Base-by-base conservation (phyloP, 2,797 vertebrate genomes). In the Atherinosoma microstoma region DNA sequence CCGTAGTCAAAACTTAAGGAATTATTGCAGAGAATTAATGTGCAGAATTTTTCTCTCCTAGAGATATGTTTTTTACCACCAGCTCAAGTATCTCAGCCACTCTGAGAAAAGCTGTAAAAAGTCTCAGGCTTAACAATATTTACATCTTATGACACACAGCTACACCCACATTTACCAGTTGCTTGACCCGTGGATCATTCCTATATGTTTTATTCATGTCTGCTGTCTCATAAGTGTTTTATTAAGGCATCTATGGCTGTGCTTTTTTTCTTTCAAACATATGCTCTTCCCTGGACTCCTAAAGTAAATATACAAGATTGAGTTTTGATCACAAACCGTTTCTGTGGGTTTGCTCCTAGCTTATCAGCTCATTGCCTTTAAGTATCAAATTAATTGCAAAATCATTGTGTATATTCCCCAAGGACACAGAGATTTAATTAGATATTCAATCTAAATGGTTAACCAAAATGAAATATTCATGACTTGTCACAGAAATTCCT, bases 311-410 rank as follows among this genome's bases (percentile, higher is more conserved):
- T 54, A 74, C 29, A 71, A 67, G 24, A 67, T 74, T 67, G 64
- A 70, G 29, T 42, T 67, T 76, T 79, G 79, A 87, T 85, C 75
- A 66, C 69, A 77, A 30, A 53, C 73, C 49, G 59, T 70, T 86
- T 62, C 60, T 70, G 81, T 80, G 77, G 84, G 80, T 42, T 76
- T 75, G 65, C 59, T 84, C 70, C 58, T 29, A 61, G 64, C 78
- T 88, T 80, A 86, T 83, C 76, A 79, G 63, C 66, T 85, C 78
- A 82, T 86, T 87, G 84, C 85, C 80, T 89, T 87, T 82, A 89
- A 87, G 80, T 83, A 84, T 88, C 76, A 87, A 86, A 89, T 87
- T 90, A 91, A 90, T 89, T 87, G 84, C 77, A 85, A 72, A 77
- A 86, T 88, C 82, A 88, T 88, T 90, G 84, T 92, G 67, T 84